Base-by-base conservation (phyloP, 2,888 invertebrate genomes). In the Steinernema carpocapsae region DNA sequence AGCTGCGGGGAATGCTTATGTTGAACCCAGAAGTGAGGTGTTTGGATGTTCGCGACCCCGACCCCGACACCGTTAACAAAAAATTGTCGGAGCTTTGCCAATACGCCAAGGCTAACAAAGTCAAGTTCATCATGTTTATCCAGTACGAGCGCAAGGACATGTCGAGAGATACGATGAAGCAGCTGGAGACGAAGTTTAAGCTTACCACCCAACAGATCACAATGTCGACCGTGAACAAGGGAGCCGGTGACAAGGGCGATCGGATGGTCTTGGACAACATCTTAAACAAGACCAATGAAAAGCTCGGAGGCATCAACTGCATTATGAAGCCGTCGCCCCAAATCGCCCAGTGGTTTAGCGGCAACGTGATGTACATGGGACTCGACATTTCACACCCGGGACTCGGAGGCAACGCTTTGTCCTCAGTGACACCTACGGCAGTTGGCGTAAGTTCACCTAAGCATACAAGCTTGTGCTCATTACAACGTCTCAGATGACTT, bases 371-470 rank as follows among this genome's bases (percentile, higher is more conserved):
- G 78, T 73, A 72, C 72, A 37, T 80, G 19, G 80, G 80, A 0
- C 72, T 80, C 6, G 77, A 76, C 70, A 76, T 79, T 10, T 71
- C 70, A 4, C 78, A 79, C 37, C 77, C 78, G 10, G 77, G 76
- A n/a, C 70, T 78, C 0, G 52, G 22, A 6, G 37, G 4, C 4
- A 3, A 37, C 37, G 3, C 37, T 10, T 3, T 10, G 3, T 37
- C 37, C 10, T 52, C 51, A 29, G 70, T 45, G 10, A 75, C 76
- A 26, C 76, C 78, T 1, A 76, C 74, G 32, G 76, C 78, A 24
- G 77, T 78, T 7, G 79, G 79, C 29, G 78, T 78, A 45, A 32
- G 76, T 75, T 22, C 7, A 32, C 7, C 22, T 24, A 19, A 6
- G 22, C 7, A 4, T 6, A 37, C 17, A 4, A 37, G 17, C 37